Percentiles rank a stretch among this genome's conserved stretches.
Evolutionary conservation across 2,888 invertebrate species (phyloP).

Genomic region (Branchipolynoe longqiensis): DNA sequence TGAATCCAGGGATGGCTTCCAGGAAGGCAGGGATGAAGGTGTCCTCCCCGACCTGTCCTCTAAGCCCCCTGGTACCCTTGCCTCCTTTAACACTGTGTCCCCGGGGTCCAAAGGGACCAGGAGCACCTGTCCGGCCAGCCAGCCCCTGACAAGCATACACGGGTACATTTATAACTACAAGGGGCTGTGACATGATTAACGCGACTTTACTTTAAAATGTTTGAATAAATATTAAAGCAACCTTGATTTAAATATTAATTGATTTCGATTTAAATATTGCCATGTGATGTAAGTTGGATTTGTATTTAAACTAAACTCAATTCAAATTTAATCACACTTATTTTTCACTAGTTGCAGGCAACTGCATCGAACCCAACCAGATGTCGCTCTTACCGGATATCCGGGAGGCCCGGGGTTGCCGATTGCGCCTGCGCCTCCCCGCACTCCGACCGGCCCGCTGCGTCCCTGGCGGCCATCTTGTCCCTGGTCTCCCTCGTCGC

Average conservation of each 20-base stretch:
- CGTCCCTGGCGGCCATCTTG: neutral
- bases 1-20: conserved; percentile 14
- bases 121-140: neutral
- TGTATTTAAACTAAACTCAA: too few species aligned
- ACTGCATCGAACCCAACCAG: too few species aligned
- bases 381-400: conserved; percentile 5
- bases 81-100: neutral
- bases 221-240: neutral
- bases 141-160: neutral
- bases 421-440: neutral
- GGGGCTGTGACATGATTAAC: too few species aligned
- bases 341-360: too few species aligned
- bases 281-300: too few species aligned
- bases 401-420: conserved; percentile 38
- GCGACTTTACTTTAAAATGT: too few species aligned
- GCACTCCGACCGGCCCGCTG: conserved; percentile 1
- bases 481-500: conserved; percentile 1
- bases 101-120: neutral
- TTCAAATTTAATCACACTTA: too few species aligned
- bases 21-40: conserved; percentile 31
- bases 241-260: too few species aligned
- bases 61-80: neutral
- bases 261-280: too few species aligned
- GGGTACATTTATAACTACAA: neutral
- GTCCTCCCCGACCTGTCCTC: conserved; percentile 46